Evolutionary conservation across 2,113 vertebrate genomes (phyloP), one percentile per base, ranked within the genome.

Genomic region (Gallinago media): DNA sequence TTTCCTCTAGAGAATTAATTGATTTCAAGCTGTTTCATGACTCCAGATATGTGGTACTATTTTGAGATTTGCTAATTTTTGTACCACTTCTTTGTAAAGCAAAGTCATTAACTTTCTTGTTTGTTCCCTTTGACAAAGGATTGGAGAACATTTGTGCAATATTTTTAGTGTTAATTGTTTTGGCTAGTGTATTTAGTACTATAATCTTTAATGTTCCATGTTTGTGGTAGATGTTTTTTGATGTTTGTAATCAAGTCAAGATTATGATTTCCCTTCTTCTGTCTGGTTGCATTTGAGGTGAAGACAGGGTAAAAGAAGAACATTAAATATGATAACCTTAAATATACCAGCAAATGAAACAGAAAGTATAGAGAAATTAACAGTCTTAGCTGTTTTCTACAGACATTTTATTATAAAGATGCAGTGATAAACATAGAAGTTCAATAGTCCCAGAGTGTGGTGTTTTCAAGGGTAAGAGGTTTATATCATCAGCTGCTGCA

Each of bases 121-220:
- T 66, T 86, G 6, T n/a, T 65, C 6, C 12, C 14, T 72, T 54
- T 68, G 26, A 78, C 36, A 82, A 75, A 38, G 44, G 59, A 61
- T 3, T 46, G 19, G 16, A 2, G 3, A 52, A 56, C 0, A 5
- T 44, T 67, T 79, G 3, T 61, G 11, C 17, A 54, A 29, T 40
- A 66, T 29, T 61, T 78, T 31, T 56, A 61, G 10, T 36, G 12
- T 2, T 52, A 44, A 52, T 52, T 66, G 52, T 47, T 85, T 88
- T 46, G 11, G 1, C 3, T 6, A 12, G 4, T 47, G 34, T 9
- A 78, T 80, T 61, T 44, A n/a, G 7, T 56, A 23, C 9, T 22
- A 5, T 46, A 55, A 55, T 32, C 25, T 8, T 81, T 40, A 81
- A 34, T 0, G 0, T 40, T 15, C 8, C 6, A 46, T 54, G 4